Base-by-base conservation (phyloP, 2,888 invertebrate genomes). In the Cataglyphis cursor region DNA sequence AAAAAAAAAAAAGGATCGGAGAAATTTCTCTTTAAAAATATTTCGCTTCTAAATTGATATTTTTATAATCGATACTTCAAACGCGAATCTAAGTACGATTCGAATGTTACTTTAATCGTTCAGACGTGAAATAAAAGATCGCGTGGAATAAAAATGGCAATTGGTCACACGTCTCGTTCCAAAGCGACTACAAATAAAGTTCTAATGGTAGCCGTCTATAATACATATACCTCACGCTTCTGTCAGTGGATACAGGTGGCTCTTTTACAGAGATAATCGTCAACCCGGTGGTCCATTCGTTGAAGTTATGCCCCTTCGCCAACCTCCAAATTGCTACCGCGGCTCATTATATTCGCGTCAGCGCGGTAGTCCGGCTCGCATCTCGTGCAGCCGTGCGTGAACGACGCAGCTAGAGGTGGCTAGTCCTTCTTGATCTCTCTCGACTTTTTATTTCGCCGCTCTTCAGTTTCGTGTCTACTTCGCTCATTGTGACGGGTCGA, bases 331-430 rank as follows among this genome's bases (percentile, higher is more conserved):
- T 93, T 93, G 92, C 93, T 89, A 92, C 89, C 88, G 91, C 89
- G 88, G 86, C 90, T 91, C 92, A 93, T 93, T 92, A 92, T 92
- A 92, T 92, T 93, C 93, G 92, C 92, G 92, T 93, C 93, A 91
- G 92, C 89, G 82, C 76, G 85, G 76, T 41, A 65, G 73, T 51
- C 82, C 66, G 76, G 70, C 70, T 44, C 68, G 65, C 88, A 76
- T 84, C 88, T 66, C 82, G 76, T 75, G 81, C 84, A 84, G 65
- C 65, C 84, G 82, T 78, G 78, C 84, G 84, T 85, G 84, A 84
- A 85, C 74, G 84, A 61, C 80, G 84, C 66, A 57, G 72, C 78
- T 78, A 68, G 68, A 74, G 68, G 35, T 73, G 62, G 85, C 81
- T 84, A 84, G 70, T 64, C 62, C 38, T 31, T 74, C 74, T 70